phyloP scores from a whole-genome alignment of 1,140 invertebrate species.

The Dendroctonus ponderosae region DNA sequence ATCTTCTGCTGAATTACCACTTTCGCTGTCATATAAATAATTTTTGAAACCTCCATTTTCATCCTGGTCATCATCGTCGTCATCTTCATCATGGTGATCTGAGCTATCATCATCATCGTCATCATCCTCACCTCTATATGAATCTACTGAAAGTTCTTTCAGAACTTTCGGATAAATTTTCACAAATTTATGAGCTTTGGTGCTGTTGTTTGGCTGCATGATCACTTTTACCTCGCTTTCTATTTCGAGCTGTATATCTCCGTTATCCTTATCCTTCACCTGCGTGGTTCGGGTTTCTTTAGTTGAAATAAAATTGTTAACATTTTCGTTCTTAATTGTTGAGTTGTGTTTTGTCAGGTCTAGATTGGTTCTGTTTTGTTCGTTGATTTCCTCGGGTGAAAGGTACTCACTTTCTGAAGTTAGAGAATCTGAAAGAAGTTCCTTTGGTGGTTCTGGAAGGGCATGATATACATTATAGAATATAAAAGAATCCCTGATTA shows the following conservation, averaged over 20 bases:
- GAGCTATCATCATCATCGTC: constrained; percentile 8
- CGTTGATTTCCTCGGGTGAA: background rate
- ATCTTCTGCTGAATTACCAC: no score
- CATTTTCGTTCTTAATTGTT: constrained; percentile 1
- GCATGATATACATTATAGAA: background rate
- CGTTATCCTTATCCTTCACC: constrained; percentile 42
- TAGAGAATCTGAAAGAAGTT: constrained; percentile 10
- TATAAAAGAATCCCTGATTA: background rate
- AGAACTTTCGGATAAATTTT: constrained; percentile 41
- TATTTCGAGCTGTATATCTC: constrained; percentile 41
- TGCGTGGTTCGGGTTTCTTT: constrained; percentile 53
- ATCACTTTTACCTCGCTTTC: constrained; percentile 41
- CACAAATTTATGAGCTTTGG: constrained; percentile 38
- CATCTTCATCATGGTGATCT: background rate
- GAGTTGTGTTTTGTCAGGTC: background rate
- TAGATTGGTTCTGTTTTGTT: background rate
- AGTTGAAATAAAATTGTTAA: constrained; percentile 45
- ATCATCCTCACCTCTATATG: constrained; percentile 15
- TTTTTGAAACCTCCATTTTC: no score
- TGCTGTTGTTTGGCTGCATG: constrained; percentile 37
- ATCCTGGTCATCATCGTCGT: background rate
- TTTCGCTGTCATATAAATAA: no score
- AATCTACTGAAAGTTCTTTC: constrained; percentile 24
- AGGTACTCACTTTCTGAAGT: constrained; percentile 5
- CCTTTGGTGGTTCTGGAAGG: constrained; percentile 5